Evolutionary conservation across 2,113 vertebrate species (phyloP).

Genomic region (Scortum barcoo): DNA sequence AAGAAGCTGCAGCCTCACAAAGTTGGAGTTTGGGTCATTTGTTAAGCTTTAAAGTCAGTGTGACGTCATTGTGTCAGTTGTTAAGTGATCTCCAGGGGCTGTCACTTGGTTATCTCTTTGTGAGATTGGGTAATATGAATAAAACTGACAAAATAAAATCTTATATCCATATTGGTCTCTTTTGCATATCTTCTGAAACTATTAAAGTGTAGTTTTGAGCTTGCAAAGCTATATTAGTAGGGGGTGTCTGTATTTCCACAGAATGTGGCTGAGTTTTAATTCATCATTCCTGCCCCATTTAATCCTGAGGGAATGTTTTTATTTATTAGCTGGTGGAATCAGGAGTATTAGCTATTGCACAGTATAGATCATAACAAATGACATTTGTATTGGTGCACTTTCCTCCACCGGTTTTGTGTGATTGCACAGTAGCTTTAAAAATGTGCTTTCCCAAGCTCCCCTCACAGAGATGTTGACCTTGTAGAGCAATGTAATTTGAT

Average conservation of each 20-base stretch:
- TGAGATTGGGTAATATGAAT: no score
- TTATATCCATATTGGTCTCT: neutral
- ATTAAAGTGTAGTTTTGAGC: neutral
- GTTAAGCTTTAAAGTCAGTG: neutral
- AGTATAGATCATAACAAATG: slow-evolving; percentile 14
- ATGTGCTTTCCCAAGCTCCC: slow-evolving; percentile 38
- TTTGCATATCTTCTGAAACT: neutral
- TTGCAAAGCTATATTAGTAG: neutral
- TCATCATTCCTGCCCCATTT: neutral
- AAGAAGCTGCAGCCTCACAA: neutral
- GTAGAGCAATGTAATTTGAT: slow-evolving; percentile 74
- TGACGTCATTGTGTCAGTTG: neutral
- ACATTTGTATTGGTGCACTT: slow-evolving; percentile 19
- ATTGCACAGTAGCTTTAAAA: slow-evolving; percentile 54
- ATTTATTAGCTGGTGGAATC: slow-evolving; percentile 13
- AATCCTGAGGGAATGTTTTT: slow-evolving; percentile 1
- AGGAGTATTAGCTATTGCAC: neutral
- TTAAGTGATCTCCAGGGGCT: neutral
- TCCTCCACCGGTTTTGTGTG: slow-evolving; percentile 38
- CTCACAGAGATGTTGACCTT: slow-evolving; percentile 76
- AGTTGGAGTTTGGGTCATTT: neutral
- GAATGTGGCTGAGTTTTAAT: slow-evolving; percentile 3
- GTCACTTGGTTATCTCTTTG: no score
- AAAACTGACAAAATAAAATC: neutral
- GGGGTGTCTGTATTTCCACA: slow-evolving; percentile 6